Percentiles rank a stretch among this genome's conserved stretches.
These are phyloP conservation scores for Enteromius afrohamiltoni DNA, from an alignment of 2,797 vertebrate genomes.

Conservation along the genomic window DNA sequence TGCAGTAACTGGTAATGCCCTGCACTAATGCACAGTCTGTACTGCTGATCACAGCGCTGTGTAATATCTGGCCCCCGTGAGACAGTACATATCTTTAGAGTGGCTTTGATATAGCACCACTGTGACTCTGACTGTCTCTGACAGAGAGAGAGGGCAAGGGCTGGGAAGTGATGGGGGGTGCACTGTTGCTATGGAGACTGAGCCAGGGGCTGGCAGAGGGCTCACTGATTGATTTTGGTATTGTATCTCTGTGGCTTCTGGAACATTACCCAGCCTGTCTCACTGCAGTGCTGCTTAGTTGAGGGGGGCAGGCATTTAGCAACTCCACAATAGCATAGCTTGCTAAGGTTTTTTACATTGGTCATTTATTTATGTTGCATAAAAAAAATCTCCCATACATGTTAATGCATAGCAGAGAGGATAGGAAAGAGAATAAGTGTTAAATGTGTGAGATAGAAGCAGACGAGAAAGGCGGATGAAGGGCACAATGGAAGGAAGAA, in stretches of 20 bases:
- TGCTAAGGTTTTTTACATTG: background rate
- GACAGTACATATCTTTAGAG: conserved; percentile 33
- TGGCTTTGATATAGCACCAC: conserved; percentile 27
- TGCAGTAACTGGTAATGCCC: background rate
- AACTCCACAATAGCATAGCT: background rate
- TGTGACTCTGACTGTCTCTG: conserved; percentile 37
- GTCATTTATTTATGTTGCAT: background rate
- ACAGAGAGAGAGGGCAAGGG: conserved; percentile 1
- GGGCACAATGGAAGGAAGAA: conserved; percentile 68
- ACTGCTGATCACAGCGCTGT: conserved; percentile 27
- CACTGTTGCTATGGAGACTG: conserved; percentile 59
- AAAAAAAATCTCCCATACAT: background rate
- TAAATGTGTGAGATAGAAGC: conserved; percentile 24
- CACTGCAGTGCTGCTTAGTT: conserved; percentile 34
- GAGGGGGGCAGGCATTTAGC: background rate
- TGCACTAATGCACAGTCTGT: conserved; percentile 3
- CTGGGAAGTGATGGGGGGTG: conserved; percentile 26
- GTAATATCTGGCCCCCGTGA: conserved; percentile 2
- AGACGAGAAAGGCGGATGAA: conserved; percentile 26
- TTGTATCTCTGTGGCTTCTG: conserved; percentile 49
- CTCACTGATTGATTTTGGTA: conserved; percentile 53
- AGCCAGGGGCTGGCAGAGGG: conserved; percentile 37
- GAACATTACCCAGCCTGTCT: conserved; percentile 45
- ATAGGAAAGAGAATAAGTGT: background rate
- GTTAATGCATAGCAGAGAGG: conserved; percentile 16